Evolutionary conservation across 2,888 invertebrate genomes (phyloP).

Genomic region (Drosophila subsilvestris): DNA sequence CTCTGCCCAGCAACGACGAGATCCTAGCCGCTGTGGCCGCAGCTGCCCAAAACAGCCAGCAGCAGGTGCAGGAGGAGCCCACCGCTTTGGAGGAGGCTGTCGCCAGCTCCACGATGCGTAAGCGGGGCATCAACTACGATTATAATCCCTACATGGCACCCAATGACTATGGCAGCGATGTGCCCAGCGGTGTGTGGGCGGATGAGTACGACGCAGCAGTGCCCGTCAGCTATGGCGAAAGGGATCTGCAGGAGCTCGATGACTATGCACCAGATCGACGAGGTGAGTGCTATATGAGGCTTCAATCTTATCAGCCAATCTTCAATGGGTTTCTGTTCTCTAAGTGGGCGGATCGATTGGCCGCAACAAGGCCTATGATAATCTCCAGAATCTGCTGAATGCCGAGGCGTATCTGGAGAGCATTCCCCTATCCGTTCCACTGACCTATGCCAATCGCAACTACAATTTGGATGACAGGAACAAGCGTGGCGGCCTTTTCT

Average conservation of each 20-base stretch:
- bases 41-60: conserved; percentile 71
- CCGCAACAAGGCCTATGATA: conserved; percentile 83
- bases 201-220: conserved; percentile 82
- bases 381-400: conserved; percentile 83
- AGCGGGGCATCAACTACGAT: conserved; percentile 81
- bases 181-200: conserved; percentile 81
- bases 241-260: conserved; percentile 82
- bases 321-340: neutral
- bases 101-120: conserved; percentile 76
- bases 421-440: conserved; percentile 81
- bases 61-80: conserved; percentile 69
- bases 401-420: conserved; percentile 82
- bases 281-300: conserved; percentile 52
- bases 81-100: conserved; percentile 58
- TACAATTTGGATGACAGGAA: conserved; percentile 81
- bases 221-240: conserved; percentile 64
- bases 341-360: conserved; percentile 44
- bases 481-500: conserved; percentile 81
- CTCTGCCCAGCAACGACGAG: conserved; percentile 75
- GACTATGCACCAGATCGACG: conserved; percentile 80
- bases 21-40: conserved; percentile 81
- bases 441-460: conserved; percentile 81
- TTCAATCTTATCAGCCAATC: neutral
- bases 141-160: conserved; percentile 67
- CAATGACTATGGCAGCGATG: conserved; percentile 60